phyloP scores from a whole-genome alignment of 2,888 invertebrate genomes.

The Drosophila infuscata region DNA sequence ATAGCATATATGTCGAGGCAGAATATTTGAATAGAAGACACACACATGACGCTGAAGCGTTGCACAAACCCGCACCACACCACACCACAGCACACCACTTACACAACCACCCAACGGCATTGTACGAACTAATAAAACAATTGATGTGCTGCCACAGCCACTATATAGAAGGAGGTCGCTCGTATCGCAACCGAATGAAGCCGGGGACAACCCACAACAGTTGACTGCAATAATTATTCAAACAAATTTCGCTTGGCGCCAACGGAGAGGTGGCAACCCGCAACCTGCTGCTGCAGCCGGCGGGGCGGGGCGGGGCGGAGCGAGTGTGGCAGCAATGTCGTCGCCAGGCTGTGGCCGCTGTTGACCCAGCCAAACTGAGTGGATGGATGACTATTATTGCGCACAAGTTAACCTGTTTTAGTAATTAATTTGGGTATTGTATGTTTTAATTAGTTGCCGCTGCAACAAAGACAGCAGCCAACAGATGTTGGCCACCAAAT shows the following conservation, averaged over 20 bases:
- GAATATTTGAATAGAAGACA: constrained; percentile 61
- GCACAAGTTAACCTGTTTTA: constrained; percentile 84
- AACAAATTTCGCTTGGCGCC: constrained; percentile 70
- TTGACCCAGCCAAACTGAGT: constrained; percentile 55
- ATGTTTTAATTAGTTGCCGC: constrained; percentile 83
- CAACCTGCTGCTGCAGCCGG: constrained; percentile 6
- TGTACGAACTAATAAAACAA: constrained; percentile 72
- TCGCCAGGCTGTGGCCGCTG: constrained; percentile 48
- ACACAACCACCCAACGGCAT: constrained; percentile 36
- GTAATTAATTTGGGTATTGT: constrained; percentile 85
- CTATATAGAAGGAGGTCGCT: constrained; percentile 14
- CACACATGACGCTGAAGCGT: constrained; percentile 51
- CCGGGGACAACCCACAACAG: constrained; percentile 44
- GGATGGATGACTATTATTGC: constrained; percentile 75
- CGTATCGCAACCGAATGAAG: constrained; percentile 3
- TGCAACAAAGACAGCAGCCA: constrained; percentile 23
- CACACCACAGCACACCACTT: neutral
- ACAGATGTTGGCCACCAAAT: constrained; percentile 34
- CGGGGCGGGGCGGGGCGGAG: constrained; percentile 3
- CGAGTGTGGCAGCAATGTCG: constrained; percentile 34
- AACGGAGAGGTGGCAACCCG: constrained; percentile 34
- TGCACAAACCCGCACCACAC: constrained; percentile 29
- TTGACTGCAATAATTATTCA: constrained; percentile 78
- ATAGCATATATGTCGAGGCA: constrained; percentile 26
- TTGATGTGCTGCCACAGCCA: constrained; percentile 50